phyloP scores from a whole-genome alignment of 1,140 invertebrate genomes.

The Leguminivora glycinivorella region DNA sequence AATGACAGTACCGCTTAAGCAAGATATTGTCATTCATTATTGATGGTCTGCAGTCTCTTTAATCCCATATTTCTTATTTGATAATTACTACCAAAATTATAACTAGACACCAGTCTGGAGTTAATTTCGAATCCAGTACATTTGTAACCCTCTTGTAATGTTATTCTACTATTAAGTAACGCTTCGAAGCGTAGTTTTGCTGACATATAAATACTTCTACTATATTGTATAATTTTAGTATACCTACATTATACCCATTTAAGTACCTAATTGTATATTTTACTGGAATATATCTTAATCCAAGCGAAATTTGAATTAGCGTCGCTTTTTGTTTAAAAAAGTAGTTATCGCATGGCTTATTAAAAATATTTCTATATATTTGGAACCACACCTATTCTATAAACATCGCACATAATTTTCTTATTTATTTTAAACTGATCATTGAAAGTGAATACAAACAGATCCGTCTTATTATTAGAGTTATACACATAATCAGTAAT shows the following conservation, averaged over 20 bases:
- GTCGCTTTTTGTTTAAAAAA: slow-evolving; percentile 61
- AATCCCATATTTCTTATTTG: slow-evolving; percentile 1
- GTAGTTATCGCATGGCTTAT: slow-evolving; percentile 66
- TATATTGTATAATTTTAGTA: slow-evolving; percentile 77
- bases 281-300: slow-evolving; percentile 71
- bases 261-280: slow-evolving; percentile 69
- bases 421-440: slow-evolving; percentile 40
- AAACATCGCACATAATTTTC: slow-evolving; percentile 30
- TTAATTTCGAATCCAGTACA: slow-evolving; percentile 60
- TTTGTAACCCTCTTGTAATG: slow-evolving; percentile 63
- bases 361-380: slow-evolving; percentile 50
- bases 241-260: slow-evolving; percentile 74
- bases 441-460: slow-evolving; percentile 50
- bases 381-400: slow-evolving; percentile 34
- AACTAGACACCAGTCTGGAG: slow-evolving; percentile 58
- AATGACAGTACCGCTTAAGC: not conserved
- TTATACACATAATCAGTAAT: not conserved
- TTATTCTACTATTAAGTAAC: slow-evolving; percentile 72
- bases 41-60: not conserved
- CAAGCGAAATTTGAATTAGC: slow-evolving; percentile 64
- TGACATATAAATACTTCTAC: slow-evolving; percentile 71
- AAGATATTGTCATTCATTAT: not conserved
- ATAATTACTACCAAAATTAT: slow-evolving; percentile 37
- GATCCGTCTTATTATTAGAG: slow-evolving; percentile 71
- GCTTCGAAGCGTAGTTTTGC: slow-evolving; percentile 75